Evolutionary conservation across 2,797 vertebrate genomes (phyloP), one percentile per base, ranked within the genome.

Genomic region (Iguana delicatissima): DNA sequence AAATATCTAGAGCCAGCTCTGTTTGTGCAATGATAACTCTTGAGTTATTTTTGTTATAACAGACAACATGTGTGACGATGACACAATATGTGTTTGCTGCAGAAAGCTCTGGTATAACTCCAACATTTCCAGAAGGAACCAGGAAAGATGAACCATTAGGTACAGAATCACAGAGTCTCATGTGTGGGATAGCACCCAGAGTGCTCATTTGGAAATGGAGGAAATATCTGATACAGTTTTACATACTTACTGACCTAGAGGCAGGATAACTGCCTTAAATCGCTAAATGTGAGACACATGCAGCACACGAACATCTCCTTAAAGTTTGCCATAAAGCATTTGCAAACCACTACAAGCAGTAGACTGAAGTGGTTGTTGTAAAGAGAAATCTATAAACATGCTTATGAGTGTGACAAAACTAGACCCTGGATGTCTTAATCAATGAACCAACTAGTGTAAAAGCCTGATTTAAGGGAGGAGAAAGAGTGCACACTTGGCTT

Each of bases 301-400:
- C 8, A 82, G 72, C 13, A 29, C 35, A 16, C 22, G 46, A n/a
- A 29, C 8, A 62, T 38, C 29, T 69, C 67, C 84, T 89, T 81
- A 86, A 72, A 52, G 67, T 8, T 16, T 89, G 92, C 94, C 95
- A 90, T 86, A 94, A 90, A 89, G 80, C 93, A 90, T 50, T 91
- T 85, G 86, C 89, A 89, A 92, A 82, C 59, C 62, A 77, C 87
- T 69, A 77, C 72, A 74, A 46, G 69, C 92, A 90, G 80, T 22
- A 89, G 80, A 64, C 85, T 84, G 91, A 90, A 95, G 83, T 93
- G 92, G 91, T 67, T 69, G 93, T 93, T 93, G 35, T 92, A 94
- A 94, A 88, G 72, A 92, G 95, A 89, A 50, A 95, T 93, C 91
- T 89, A 94, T 91, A 89, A 90, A 86, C 90, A 84, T 86, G 80